Base-by-base conservation (phyloP, 2,888 invertebrate species). In the Subacronicta megacephala region DNA sequence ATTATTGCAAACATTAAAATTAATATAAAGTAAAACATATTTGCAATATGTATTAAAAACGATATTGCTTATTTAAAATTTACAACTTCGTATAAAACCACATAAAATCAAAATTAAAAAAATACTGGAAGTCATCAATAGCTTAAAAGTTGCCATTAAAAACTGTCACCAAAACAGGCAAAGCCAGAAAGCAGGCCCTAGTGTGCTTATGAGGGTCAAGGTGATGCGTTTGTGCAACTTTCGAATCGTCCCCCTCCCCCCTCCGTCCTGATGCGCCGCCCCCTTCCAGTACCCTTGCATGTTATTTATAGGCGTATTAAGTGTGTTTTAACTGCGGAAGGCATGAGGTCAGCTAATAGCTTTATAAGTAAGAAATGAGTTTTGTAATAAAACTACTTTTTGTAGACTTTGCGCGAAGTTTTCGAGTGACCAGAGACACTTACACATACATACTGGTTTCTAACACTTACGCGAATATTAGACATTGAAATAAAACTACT, bases 141-240 rank as follows among this genome's bases (percentile, higher is more conserved):
- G 9, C 26, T 26, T 5, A 26, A 26, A 26, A 10, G 10, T 10
- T n/a, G n/a, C n/a, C 26, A 26, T 38, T 35, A 60, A 49, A 51
- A 44, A 33, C 12, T 31, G 10, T 26, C 10, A 17, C 36, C 36
- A 13, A 29, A 51, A 26, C 60, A 37, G 29, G 5, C 47, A 36
- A 38, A 35, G 53, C 50, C 77, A 68, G 77, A 58, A 61, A 54
- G 44, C 66, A 37, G 47, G 41, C 49, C n/a, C n/a, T n/a, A n/a
- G n/a, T n/a, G n/a, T n/a, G 64, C 63, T 63, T 78, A 92, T 89
- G 77, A 88, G 77, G 92, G 92, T 89, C 92, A 92, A 92, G 92
- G 91, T 79, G 79, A 81, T 77, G 68, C 49, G 57, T 85, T 84
- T 84, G 86, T 85, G 85, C 84, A 86, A 90, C 92, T 92, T 92